These are phyloP conservation scores for Bursaphelenchus mucronatus DNA, from an alignment of 1,140 invertebrate genomes.

Conservation along the genomic window DNA sequence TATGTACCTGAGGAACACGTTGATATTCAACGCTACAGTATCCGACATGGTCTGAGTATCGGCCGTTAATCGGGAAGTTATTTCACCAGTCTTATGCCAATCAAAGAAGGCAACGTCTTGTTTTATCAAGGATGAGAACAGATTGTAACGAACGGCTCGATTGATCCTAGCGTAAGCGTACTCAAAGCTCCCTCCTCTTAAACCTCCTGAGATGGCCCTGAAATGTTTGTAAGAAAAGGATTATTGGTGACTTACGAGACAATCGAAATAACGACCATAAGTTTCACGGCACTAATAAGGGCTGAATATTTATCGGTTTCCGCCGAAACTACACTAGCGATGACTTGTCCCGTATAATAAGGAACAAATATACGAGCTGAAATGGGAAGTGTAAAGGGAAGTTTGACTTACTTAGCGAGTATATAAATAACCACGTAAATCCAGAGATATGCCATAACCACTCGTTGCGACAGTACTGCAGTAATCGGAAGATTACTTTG, in stretches of 20 bases:
- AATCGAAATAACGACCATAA: slow-evolving; percentile 23
- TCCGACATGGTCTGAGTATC: slow-evolving; percentile 59
- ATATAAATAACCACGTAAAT: slow-evolving; percentile 51
- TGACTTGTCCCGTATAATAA: slow-evolving; percentile 40
- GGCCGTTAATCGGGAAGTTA: slow-evolving; percentile 52
- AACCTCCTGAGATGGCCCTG: slow-evolving; percentile 32
- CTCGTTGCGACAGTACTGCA: slow-evolving; percentile 44
- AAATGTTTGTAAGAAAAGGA: slow-evolving; percentile 16
- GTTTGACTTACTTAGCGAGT: slow-evolving; percentile 42
- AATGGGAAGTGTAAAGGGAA: slow-evolving; percentile 11
- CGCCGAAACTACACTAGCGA: slow-evolving; percentile 34
- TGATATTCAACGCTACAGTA: slow-evolving; percentile 54
- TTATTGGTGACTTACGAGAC: neutral
- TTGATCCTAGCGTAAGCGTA: slow-evolving; percentile 42
- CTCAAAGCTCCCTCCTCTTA: slow-evolving; percentile 43
- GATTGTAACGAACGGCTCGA: slow-evolving; percentile 30
- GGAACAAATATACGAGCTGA: slow-evolving; percentile 47
- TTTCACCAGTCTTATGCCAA: slow-evolving; percentile 44
- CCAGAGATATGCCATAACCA: slow-evolving; percentile 49
- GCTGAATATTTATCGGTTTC: slow-evolving; percentile 35
- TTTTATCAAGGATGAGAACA: slow-evolving; percentile 37
- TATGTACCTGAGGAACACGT: slow-evolving; percentile 42
- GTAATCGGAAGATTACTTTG: slow-evolving; percentile 31
- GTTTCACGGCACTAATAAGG: slow-evolving; percentile 31
- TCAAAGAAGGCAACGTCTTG: slow-evolving; percentile 42